Percentiles rank a stretch among this genome's conserved stretches.
Evolutionary conservation across 2,113 vertebrate species (phyloP).

Genomic region (Regulus satrapa): DNA sequence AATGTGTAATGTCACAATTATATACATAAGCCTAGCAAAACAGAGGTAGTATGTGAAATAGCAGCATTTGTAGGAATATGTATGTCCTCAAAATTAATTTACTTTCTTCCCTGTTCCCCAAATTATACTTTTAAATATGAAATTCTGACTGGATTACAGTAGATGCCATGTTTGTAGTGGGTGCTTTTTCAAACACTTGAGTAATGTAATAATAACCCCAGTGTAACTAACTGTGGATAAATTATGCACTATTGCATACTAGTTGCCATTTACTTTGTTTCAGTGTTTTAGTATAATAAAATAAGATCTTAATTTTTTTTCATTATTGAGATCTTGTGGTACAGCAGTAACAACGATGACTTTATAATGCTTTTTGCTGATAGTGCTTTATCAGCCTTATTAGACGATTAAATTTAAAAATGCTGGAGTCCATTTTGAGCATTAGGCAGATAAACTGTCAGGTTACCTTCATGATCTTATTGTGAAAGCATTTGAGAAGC

Average conservation of each 20-base stretch:
- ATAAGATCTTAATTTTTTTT: background rate
- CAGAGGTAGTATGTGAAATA: background rate
- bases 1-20: background rate
- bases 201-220: background rate
- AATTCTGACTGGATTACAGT: background rate
- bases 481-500: background rate
- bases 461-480: background rate
- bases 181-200: background rate
- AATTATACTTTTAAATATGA: background rate
- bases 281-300: background rate
- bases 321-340: background rate
- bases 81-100: background rate
- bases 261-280: background rate
- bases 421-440: background rate
- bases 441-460: background rate
- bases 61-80: background rate
- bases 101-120: rapidly evolving
- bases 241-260: background rate
- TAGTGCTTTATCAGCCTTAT: background rate
- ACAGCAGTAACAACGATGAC: background rate
- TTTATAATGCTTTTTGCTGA: background rate
- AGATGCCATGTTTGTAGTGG: background rate
- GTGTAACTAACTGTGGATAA: background rate
- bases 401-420: background rate
- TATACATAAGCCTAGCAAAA: background rate